A percentile compares a stretch with the other conserved stretches of the same genome.
phyloP scores from a whole-genome alignment of 2,888 invertebrate genomes.

The Abrostola triplasia region DNA sequence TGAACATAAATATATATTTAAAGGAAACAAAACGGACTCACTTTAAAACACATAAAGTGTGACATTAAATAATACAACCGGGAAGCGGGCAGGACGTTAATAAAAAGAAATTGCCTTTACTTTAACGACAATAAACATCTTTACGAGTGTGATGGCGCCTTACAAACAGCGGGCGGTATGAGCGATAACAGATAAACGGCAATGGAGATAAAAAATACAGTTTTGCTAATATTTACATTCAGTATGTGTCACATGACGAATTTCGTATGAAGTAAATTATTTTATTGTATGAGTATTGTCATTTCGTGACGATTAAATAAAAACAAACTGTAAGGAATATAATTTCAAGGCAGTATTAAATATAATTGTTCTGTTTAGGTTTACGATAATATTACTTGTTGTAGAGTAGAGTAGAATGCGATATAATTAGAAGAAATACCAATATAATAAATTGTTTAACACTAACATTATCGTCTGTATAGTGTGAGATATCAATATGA shows the following conservation, averaged over 20 bases:
- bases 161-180: conserved; percentile 25
- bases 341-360: too few relatives aligned
- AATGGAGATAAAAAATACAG: not conserved
- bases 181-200: conserved; percentile 2
- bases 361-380: too few relatives aligned
- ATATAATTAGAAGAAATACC: too few relatives aligned
- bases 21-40: conserved; percentile 45
- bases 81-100: conserved; percentile 67
- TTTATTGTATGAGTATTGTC: too few relatives aligned
- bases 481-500: too few relatives aligned
- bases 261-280: too few relatives aligned
- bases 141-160: conserved; percentile 66
- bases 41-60: conserved; percentile 51
- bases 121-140: conserved; percentile 76
- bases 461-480: too few relatives aligned
- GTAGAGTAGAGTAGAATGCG: too few relatives aligned
- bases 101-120: conserved; percentile 72
- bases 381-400: too few relatives aligned
- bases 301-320: too few relatives aligned
- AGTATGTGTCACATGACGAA: not conserved
- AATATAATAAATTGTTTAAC: too few relatives aligned
- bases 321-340: too few relatives aligned
- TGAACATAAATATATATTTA: conserved; percentile 41
- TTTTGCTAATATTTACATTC: not conserved
- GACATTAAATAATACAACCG: conserved; percentile 64